phyloP scores from a whole-genome alignment of 2,888 invertebrate species.

The Rhamphomyia laevipes region DNA sequence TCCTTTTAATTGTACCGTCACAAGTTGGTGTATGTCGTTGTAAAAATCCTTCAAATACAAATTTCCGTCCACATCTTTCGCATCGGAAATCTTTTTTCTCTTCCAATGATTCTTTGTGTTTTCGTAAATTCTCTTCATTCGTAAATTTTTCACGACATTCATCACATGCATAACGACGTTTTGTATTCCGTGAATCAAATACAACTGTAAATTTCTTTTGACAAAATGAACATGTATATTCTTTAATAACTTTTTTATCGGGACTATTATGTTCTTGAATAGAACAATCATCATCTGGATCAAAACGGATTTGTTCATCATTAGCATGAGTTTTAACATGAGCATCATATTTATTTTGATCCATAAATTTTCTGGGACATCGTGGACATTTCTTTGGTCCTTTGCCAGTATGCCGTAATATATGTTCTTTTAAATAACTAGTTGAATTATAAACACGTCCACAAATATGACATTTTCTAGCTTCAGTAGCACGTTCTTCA shows the following conservation, averaged over 20 bases:
- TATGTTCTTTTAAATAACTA: conserved; percentile 35
- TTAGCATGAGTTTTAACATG: conserved; percentile 34
- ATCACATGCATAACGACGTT: conserved; percentile 36
- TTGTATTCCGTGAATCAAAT: conserved; percentile 33
- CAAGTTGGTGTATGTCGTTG: conserved; percentile 34
- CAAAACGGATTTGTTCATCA: conserved; percentile 21
- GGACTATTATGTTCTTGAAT: conserved; percentile 24
- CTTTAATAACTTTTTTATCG: conserved; percentile 34
- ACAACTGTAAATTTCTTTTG: conserved; percentile 33
- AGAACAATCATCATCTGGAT: conserved; percentile 16
- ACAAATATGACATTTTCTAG: conserved; percentile 32
- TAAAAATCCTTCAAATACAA: conserved; percentile 35
- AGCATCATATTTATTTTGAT: conserved; percentile 28
- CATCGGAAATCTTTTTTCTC: conserved; percentile 33
- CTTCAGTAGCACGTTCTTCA: conserved; percentile 28
- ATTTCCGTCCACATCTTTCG: conserved; percentile 33
- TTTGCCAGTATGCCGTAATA: conserved; percentile 34
- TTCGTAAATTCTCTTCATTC: conserved; percentile 31
- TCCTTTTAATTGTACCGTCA: conserved; percentile 35
- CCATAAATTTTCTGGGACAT: conserved; percentile 35
- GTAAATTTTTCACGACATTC: conserved; percentile 35
- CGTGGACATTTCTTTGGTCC: conserved; percentile 33
- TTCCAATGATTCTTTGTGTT: conserved; percentile 33
- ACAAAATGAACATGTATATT: conserved; percentile 35
- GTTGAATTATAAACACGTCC: conserved; percentile 35